Base-by-base conservation (phyloP, 2,797 vertebrate genomes). In the Silurus aristotelis region DNA sequence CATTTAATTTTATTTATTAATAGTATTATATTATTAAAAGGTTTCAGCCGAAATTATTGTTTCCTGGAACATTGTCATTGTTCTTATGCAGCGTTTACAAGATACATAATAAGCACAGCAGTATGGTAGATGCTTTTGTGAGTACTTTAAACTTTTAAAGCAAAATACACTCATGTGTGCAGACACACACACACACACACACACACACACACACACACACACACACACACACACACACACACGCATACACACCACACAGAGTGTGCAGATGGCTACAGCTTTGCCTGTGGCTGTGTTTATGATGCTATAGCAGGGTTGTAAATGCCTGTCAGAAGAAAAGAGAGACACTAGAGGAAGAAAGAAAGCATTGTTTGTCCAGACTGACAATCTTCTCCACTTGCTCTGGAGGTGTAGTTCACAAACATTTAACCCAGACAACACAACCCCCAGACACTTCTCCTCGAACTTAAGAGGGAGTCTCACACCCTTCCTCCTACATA, bases 61-160 rank as follows among this genome's bases (percentile, higher is more conserved):
- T 75, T 66, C 4, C 46, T 75, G 52, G 66, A 46, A 31, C 12
- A 38, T 63, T 38, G 22, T 0, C 22, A 46, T 20, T 82, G 10
- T 9, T 85, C 19, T 58, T 46, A 70, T n/a, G 17, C 14, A 56
- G 66, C 67, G 55, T 73, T 75, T 81, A 56, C 17, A 13, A n/a
- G 56, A 27, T 52, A 64, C 55, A 77, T 64, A 61, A 55, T 31
- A 46, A 71, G 25, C 25, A 78, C 22, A 83, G 38, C 8, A 31
- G 9, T 14, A 55, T 71, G 56, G 52, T 82, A 27, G 87, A 92
- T 93, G 93, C 89, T 94, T 93, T 92, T 95, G 94, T 94, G 94
- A 94, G 92, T 91, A 91, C 89, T 90, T 73, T 80, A 83, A 86
- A 72, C 43, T 48, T 78, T 63, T 20, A 83, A 64, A 38, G 60